These are phyloP conservation scores for Chrysotoxum bicinctum DNA, from an alignment of 2,888 invertebrate genomes.

Conservation along the genomic window DNA sequence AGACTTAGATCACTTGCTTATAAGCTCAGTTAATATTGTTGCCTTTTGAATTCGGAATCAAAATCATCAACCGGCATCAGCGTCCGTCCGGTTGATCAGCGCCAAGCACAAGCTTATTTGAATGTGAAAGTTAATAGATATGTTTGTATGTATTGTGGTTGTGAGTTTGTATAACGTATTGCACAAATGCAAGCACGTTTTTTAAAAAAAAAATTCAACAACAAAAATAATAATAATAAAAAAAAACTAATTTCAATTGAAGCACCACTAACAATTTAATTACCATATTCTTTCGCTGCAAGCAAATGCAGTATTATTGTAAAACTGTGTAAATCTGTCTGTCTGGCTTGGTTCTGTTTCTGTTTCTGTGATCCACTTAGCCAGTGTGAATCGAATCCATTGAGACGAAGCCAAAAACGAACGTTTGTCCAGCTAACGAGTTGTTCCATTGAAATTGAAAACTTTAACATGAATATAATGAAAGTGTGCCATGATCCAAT, in stretches of 20 bases:
- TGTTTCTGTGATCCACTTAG: conserved; percentile 37
- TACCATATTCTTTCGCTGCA: conserved; percentile 52
- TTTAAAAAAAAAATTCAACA: neutral
- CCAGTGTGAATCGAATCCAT: conserved; percentile 54
- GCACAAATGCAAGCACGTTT: neutral
- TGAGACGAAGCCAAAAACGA: conserved; percentile 49
- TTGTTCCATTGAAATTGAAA: conserved; percentile 9
- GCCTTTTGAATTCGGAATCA: neutral
- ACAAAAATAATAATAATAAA: neutral
- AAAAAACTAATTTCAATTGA: conserved; percentile 62
- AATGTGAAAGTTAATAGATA: conserved; percentile 8
- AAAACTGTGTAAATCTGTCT: neutral
- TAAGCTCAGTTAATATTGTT: neutral
- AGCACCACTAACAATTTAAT: conserved; percentile 67
- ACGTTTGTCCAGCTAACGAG: conserved; percentile 14
- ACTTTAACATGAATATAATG: neutral
- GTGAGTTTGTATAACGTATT: too few relatives aligned
- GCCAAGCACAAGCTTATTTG: conserved; percentile 5
- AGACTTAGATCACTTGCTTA: neutral
- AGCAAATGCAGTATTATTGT: conserved; percentile 33
- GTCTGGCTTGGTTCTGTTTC: neutral
- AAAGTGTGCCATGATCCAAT: conserved; percentile 64
- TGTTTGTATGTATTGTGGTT: neutral
- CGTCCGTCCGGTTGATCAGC: conserved; percentile 45
- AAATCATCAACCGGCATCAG: neutral